Evolutionary conservation across 2,797 vertebrate species (phyloP), one percentile per base, ranked within the genome.

Genomic region (Phoebastria nigripes): DNA sequence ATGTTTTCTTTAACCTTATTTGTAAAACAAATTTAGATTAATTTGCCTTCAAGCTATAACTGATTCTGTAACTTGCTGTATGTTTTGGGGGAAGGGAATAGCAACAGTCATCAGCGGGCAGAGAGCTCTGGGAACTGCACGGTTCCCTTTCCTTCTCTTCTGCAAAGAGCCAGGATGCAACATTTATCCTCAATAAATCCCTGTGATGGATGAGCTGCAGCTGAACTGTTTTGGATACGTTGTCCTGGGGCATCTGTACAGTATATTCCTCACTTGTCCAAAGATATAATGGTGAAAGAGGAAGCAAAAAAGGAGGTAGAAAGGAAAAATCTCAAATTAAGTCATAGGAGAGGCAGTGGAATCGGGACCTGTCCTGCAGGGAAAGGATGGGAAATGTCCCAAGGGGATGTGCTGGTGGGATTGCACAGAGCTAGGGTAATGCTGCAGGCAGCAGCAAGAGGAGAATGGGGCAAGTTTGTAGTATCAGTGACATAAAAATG

Each of bases 1-100:
- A 76, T 82, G 85, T 76, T 94, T 94, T 89, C 83, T 93, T 95
- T 90, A 87, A 83, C 87, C 72, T 83, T 91, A 84, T 92, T 89
- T 95, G 86, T 92, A 86, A 81, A 93, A 51, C 72, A 90, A 92
- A 89, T 89, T 59, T 46, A 71, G 52, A 71, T 74, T 87, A 44
- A 78, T 89, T 86, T 93, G 42, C 46, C 79, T 87, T 84, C 56
- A 66, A 76, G 82, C 59, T 69, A 4, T 42, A 82, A 86, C 61
- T 49, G 49, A 72, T 94, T 81, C 54, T 55, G 44, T 83, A 82
- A 42, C 31, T 89, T 79, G 54, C 65, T 70, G 5, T 46, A 8
- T 89, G 58, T 94, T 78, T 66, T 28, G 49, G 18, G 41, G 26
- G 44, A 86, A 80, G 61, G 72, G 67, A 80, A 79, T 21, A 74